phyloP scores from a whole-genome alignment of 2,888 invertebrate genomes.

The Rhodophaea formosa region DNA sequence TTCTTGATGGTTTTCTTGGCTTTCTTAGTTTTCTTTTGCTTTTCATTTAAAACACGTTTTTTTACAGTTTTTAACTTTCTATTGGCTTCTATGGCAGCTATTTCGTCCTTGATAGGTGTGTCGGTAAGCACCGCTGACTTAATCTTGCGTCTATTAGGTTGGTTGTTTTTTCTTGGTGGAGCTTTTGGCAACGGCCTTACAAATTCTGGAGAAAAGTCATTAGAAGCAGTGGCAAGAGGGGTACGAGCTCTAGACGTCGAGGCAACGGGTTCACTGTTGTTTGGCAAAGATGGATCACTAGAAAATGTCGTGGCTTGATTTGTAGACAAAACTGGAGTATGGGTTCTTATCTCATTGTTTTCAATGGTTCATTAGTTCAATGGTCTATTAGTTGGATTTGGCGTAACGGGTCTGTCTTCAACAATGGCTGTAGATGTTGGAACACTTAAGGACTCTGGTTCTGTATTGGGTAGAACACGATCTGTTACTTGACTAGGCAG shows the following conservation, averaged over 20 bases:
- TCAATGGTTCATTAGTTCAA: too few species aligned
- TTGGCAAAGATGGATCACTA: neutral
- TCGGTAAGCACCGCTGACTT: slow-evolving; percentile 37
- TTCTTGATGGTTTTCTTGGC: neutral
- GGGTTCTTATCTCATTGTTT: too few species aligned
- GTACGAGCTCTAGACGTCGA: neutral
- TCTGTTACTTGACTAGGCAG: too few species aligned
- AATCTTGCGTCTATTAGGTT: slow-evolving; percentile 34
- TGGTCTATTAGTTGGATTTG: too few species aligned
- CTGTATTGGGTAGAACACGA: too few species aligned
- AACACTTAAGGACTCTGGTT: too few species aligned
- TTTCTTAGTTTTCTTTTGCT: neutral
- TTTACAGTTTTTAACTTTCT: neutral
- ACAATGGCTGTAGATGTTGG: too few species aligned
- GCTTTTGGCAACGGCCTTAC: slow-evolving; percentile 31
- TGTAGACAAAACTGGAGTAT: too few species aligned
- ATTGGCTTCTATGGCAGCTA: neutral
- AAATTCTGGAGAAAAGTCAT: slow-evolving; percentile 21
- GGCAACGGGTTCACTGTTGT: neutral
- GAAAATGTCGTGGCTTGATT: too few species aligned
- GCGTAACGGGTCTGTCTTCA: too few species aligned
- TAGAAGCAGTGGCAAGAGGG: neutral
- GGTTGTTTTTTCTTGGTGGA: slow-evolving; percentile 34
- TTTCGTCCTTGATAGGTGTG: slow-evolving; percentile 26
- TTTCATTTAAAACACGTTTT: neutral